phyloP scores from a whole-genome alignment of 2,888 invertebrate species.

The Cheilosia scutellata region DNA sequence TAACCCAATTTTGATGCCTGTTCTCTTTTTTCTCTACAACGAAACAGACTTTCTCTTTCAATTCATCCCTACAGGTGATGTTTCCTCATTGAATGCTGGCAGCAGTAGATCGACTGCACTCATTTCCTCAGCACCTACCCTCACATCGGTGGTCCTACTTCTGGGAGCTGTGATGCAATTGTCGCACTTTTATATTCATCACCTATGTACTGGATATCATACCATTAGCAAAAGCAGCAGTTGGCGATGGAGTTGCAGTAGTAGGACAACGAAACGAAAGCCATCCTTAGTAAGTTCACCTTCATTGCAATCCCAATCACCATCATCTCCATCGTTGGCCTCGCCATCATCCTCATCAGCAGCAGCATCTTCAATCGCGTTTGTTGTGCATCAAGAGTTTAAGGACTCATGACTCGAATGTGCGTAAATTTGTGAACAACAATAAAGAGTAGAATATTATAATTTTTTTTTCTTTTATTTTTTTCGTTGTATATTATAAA shows the following conservation, averaged over 20 bases:
- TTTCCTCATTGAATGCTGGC: slow-evolving; percentile 78
- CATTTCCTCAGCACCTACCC: slow-evolving; percentile 68
- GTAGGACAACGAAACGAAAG: slow-evolving; percentile 52
- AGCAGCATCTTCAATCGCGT: slow-evolving; percentile 27
- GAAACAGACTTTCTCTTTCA: slow-evolving; percentile 81
- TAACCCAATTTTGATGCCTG: slow-evolving; percentile 66
- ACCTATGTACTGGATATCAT: slow-evolving; percentile 53
- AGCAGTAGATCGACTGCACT: slow-evolving; percentile 73
- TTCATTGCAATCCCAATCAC: slow-evolving; percentile 48
- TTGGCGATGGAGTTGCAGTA: slow-evolving; percentile 54
- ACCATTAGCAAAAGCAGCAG: slow-evolving; percentile 11
- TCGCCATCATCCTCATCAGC: slow-evolving; percentile 22
- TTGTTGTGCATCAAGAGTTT: slow-evolving; percentile 43
- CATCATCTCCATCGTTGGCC: slow-evolving; percentile 40
- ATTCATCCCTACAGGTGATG: slow-evolving; percentile 81
- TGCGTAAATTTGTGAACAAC: slow-evolving; percentile 43
- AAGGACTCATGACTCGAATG: slow-evolving; percentile 68
- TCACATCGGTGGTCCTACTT: slow-evolving; percentile 56
- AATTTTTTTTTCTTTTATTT: slow-evolving; percentile 26
- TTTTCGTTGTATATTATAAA: slow-evolving; percentile 23
- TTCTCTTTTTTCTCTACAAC: slow-evolving; percentile 77
- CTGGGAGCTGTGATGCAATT: slow-evolving; percentile 67
- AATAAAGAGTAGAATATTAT: slow-evolving; percentile 44
- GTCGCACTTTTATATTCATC: slow-evolving; percentile 71
- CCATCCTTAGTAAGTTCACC: slow-evolving; percentile 54